Evolutionary conservation across 2,797 vertebrate species (phyloP).

Genomic region (Danio albolineatus): DNA sequence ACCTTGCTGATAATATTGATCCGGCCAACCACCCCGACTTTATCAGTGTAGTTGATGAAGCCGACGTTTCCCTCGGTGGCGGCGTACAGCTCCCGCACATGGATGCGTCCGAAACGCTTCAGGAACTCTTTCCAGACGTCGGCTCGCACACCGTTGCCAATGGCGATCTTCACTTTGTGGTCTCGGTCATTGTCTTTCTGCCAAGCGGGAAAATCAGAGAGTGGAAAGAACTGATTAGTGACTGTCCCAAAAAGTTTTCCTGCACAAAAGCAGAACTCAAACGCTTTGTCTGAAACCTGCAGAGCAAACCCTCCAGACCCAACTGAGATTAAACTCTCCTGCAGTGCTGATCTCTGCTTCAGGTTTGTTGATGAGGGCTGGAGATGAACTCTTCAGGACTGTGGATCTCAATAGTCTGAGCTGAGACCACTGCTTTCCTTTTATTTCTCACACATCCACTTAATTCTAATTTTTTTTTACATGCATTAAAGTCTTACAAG

Average conservation of each 20-base stretch:
- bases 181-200: constrained; percentile 85
- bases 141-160: constrained; percentile 86
- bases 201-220: constrained; percentile 1
- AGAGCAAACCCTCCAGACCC: neutral
- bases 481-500: no score
- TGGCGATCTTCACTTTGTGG: constrained; percentile 85
- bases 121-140: constrained; percentile 89
- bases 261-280: neutral
- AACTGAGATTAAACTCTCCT: no score
- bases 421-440: no score
- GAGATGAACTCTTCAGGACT: no score
- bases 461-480: no score
- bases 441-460: no score
- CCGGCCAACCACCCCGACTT: constrained; percentile 85
- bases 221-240: neutral
- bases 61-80: constrained; percentile 90
- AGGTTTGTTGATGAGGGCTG: no score
- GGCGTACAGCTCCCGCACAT: constrained; percentile 85
- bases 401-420: no score
- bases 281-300: neutral
- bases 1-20: constrained; percentile 81
- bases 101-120: constrained; percentile 84
- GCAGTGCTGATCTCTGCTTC: no score
- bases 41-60: constrained; percentile 88
- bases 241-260: neutral